Base-by-base conservation (phyloP, 1,140 invertebrate genomes). In the Papilio polyxenes region DNA sequence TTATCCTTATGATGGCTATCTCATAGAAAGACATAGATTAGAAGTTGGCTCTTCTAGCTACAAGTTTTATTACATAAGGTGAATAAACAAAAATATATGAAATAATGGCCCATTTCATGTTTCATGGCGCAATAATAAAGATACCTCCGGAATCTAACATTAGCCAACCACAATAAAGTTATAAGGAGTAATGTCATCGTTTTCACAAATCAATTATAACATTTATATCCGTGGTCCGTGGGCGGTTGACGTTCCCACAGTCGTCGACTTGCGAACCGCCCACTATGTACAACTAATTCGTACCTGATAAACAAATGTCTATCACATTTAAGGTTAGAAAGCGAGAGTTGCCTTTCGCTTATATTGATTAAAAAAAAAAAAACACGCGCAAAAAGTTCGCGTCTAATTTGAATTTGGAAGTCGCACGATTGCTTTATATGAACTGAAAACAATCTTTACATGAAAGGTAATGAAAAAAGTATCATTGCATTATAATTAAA, bases 281-380 rank as follows among this genome's bases (percentile, higher is more conserved):
- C 78, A 59, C 78, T 13, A 80, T 59, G 17, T 69, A 69, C 59
- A n/a, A n/a, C n/a, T 65, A 80, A 80, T 80, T 79, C 53, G 37
- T 65, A 65, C 56, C 78, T 65, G 59, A 80, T 65, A 65, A 48
- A 80, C 40, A 80, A 79, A 79, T 53, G 75, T 53, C 77, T 79
- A 44, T 48, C 78, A 53, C 78, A 80, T 69, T 80, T 80, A 69
- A 80, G 78, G 56, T 83, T 82, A 62, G 79, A 83, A 65, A 81
- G 77, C 82, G 81, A 83, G 81, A 83, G 82, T 85, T 11, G 44
- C 82, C 83, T 84, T 82, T 84, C 82, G 82, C 79, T 84, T 81
- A n/a, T 49, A 65, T 48, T 23, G 8, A 7, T 44, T 62, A 49
- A 49, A 69, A 82, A 65, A 82, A 76, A 51, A 76, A 5, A 20